Percentiles rank a stretch among this genome's conserved stretches.
Evolutionary conservation across 2,888 invertebrate genomes (phyloP).

Genomic region (Xestia sexstrigata): DNA sequence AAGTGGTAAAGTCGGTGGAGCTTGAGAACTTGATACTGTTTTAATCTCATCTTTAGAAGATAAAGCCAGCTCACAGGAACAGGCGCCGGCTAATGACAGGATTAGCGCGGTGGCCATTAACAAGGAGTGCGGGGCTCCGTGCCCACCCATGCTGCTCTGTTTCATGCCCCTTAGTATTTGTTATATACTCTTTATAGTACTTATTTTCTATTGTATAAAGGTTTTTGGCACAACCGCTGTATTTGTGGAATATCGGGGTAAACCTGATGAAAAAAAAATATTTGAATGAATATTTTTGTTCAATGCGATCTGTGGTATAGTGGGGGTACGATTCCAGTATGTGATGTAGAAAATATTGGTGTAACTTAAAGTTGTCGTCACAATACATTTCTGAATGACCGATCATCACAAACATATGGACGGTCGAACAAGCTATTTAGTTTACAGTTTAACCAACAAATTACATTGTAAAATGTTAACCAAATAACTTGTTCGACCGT

Average conservation of each 20-base stretch:
- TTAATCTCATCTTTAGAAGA: conserved; percentile 76
- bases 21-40: conserved; percentile 76
- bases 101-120: conserved; percentile 77
- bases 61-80: conserved; percentile 75
- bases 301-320: background rate
- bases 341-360: background rate
- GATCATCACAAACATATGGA: background rate
- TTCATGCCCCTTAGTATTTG: conserved; percentile 53
- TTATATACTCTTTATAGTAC: conserved; percentile 17
- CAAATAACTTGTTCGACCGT: no score
- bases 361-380: background rate
- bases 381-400: background rate
- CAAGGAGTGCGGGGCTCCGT: conserved; percentile 69
- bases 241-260: conserved; percentile 25
- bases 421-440: no score
- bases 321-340: background rate
- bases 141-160: conserved; percentile 66
- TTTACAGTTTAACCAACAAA: no score
- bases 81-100: conserved; percentile 78
- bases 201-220: conserved; percentile 28
- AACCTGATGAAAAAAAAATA: conserved; percentile 53
- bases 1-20: conserved; percentile 72
- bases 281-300: background rate
- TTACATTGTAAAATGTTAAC: no score
- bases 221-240: conserved; percentile 56